phyloP scores from a whole-genome alignment of 2,113 vertebrate species.

The Sciurus niger region DNA sequence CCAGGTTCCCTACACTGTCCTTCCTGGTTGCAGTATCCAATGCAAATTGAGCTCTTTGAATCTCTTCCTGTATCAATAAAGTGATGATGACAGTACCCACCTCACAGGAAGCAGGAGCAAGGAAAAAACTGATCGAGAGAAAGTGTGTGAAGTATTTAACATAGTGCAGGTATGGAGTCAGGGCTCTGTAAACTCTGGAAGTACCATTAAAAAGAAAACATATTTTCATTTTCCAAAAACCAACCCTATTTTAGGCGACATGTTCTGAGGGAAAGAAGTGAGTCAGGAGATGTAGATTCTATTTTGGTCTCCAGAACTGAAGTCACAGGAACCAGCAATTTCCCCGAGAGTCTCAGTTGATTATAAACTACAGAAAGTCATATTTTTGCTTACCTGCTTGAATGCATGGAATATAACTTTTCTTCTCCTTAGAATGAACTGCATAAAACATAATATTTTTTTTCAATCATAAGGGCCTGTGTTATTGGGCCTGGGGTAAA shows the following conservation, averaged over 20 bases:
- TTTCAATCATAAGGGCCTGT: background rate
- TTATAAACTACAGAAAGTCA: slow-evolving; percentile 66
- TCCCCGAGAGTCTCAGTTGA: slow-evolving; percentile 57
- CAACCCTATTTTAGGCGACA: slow-evolving; percentile 69
- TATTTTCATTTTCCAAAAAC: slow-evolving; percentile 52
- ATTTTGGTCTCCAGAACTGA: slow-evolving; percentile 71
- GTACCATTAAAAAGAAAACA: slow-evolving; percentile 53
- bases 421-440: slow-evolving; percentile 47
- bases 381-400: slow-evolving; percentile 61
- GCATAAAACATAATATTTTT: background rate
- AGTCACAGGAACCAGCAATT: slow-evolving; percentile 75
- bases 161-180: background rate
- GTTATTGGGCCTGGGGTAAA: background rate
- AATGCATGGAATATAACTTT: background rate
- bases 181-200: background rate
- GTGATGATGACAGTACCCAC: background rate
- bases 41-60: background rate
- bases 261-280: slow-evolving; percentile 77
- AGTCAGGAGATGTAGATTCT: slow-evolving; percentile 77
- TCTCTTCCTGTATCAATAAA: background rate
- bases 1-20: background rate
- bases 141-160: background rate
- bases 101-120: background rate
- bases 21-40: background rate
- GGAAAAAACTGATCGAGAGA: background rate